phyloP scores from a whole-genome alignment of 92 coral and sea anemone species.

The Umimayanthus kanabou region DNA sequence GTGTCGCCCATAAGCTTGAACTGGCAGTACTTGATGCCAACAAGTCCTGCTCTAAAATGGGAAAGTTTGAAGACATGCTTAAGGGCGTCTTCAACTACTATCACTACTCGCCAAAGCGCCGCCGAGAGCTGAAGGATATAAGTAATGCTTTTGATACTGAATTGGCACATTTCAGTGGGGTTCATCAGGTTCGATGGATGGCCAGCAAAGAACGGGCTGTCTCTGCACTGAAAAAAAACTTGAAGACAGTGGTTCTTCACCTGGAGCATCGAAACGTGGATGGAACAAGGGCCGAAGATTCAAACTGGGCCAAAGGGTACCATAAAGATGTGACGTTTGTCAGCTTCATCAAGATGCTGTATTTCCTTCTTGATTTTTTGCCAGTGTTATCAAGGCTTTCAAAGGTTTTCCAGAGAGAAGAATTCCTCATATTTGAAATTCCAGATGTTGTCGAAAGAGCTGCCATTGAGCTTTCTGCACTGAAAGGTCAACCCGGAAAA shows the following conservation, averaged over 20 bases:
- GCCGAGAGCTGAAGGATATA: slow-evolving; percentile 37
- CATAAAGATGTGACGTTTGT: slow-evolving; percentile 37
- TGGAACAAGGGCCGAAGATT: slow-evolving; percentile 49
- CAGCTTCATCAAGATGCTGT: slow-evolving; percentile 50
- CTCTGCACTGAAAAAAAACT: slow-evolving; percentile 50
- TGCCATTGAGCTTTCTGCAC: slow-evolving; percentile 41
- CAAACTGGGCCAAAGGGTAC: slow-evolving; percentile 47
- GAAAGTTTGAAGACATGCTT: no score
- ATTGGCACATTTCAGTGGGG: slow-evolving; percentile 42
- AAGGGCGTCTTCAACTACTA: no score
- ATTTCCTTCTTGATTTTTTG: slow-evolving; percentile 42
- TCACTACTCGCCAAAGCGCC: slow-evolving; percentile 13
- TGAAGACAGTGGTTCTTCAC: slow-evolving; percentile 38
- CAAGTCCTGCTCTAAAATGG: no score
- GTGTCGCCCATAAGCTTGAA: no score
- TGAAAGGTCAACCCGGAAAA: slow-evolving; percentile 41
- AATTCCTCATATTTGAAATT: slow-evolving; percentile 47
- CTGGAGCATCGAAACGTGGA: slow-evolving; percentile 43
- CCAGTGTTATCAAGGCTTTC: slow-evolving; percentile 35
- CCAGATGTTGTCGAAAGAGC: slow-evolving; percentile 53
- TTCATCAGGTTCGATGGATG: slow-evolving; percentile 50
- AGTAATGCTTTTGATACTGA: slow-evolving; percentile 40
- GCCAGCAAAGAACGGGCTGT: slow-evolving; percentile 52
- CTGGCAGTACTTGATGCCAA: no score
- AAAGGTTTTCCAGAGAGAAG: slow-evolving; percentile 47